phyloP scores from a whole-genome alignment of 2,113 vertebrate species.

The Aegypius monachus region DNA sequence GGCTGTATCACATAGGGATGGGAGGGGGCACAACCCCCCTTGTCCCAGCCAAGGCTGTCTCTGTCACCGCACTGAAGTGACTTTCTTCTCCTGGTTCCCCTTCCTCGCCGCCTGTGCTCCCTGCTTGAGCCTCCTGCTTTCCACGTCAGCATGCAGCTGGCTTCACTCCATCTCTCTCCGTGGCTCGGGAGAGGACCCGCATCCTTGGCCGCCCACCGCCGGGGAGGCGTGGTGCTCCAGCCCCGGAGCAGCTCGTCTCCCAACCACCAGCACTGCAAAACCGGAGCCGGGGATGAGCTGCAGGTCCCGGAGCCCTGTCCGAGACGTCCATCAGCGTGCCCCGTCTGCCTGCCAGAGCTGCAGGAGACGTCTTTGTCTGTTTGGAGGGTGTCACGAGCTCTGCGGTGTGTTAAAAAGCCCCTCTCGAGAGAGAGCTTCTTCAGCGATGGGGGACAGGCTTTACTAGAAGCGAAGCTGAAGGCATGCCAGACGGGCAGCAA shows the following conservation, averaged over 20 bases:
- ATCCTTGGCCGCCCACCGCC: accelerated
- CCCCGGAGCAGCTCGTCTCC: background rate
- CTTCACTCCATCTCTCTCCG: background rate
- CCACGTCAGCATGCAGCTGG: accelerated
- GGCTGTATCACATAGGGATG: background rate
- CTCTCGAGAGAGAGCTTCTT: background rate
- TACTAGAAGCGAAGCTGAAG: background rate
- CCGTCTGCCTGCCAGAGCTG: background rate
- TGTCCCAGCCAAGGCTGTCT: background rate
- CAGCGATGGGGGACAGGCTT: background rate
- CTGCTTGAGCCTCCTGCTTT: background rate
- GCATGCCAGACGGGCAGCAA: background rate
- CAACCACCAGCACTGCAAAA: background rate
- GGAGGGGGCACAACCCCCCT: background rate
- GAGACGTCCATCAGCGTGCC: background rate
- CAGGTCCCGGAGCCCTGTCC: background rate
- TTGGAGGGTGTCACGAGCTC: background rate
- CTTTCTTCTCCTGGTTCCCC: background rate
- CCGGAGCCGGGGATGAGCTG: background rate
- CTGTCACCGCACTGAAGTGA: background rate
- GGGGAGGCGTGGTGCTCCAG: background rate
- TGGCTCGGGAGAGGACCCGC: background rate
- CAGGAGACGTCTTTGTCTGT: background rate
- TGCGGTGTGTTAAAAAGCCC: background rate
- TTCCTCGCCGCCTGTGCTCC: background rate